Conservation (phyloP, 2,113 vertebrate genomes). For the Platycercus adscitus region DNA sequence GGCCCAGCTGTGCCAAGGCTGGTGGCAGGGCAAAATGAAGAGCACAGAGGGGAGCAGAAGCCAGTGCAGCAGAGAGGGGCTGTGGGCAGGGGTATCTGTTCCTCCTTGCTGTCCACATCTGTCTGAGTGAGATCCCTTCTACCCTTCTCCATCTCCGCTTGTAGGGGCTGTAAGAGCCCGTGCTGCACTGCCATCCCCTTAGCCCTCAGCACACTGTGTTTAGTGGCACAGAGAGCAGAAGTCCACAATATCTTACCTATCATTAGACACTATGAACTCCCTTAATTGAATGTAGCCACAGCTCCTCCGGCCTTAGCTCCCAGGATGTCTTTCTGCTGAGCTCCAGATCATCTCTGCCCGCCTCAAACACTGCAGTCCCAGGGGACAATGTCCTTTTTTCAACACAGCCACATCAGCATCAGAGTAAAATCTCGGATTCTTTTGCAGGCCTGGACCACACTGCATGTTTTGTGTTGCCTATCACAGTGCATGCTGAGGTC, state of each 20-base stretch:
- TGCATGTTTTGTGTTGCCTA: not conserved
- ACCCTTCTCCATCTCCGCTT: not conserved
- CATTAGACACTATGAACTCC: not conserved
- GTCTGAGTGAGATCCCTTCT: not conserved
- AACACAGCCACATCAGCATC: accelerated
- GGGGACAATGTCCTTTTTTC: not conserved
- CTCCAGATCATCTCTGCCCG: not conserved
- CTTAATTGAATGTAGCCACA: not conserved
- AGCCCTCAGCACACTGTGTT: not conserved
- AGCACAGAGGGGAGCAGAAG: accelerated
- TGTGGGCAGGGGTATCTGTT: not conserved
- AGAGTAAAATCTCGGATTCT: not conserved
- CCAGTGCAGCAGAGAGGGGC: not conserved
- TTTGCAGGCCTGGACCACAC: not conserved
- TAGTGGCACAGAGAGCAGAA: not conserved
- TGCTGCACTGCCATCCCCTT: accelerated
- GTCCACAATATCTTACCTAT: not conserved
- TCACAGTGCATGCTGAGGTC: not conserved
- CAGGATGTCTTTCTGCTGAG: not conserved
- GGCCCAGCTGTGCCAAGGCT: not conserved
- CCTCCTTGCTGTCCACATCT: not conserved
- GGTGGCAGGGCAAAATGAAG: not conserved
- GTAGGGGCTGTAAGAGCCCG: accelerated
- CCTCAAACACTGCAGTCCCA: not conserved
- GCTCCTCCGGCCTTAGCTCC: not conserved